phyloP scores from a whole-genome alignment of 2,888 invertebrate genomes.

The Euzophera pinguis region DNA sequence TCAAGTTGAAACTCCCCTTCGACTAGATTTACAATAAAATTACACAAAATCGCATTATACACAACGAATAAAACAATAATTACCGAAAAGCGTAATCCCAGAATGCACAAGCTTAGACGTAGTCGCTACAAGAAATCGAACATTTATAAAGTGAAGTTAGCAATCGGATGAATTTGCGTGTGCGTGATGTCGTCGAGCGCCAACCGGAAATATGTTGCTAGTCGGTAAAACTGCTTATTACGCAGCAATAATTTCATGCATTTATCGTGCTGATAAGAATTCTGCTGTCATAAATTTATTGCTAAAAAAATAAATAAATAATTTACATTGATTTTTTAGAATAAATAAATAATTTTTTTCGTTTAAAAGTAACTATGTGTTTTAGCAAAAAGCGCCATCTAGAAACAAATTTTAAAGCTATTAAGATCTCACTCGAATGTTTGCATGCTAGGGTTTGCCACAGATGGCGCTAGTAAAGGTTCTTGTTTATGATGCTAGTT shows the following conservation, averaged over 20 bases:
- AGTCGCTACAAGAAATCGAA: constrained; percentile 70
- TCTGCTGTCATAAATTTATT: too few species aligned
- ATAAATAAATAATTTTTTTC: too few species aligned
- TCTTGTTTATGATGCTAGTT: background rate
- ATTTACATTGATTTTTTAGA: too few species aligned
- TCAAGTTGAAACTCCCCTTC: constrained; percentile 38
- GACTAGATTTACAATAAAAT: constrained; percentile 32
- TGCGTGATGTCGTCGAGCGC: constrained; percentile 69
- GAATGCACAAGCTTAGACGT: constrained; percentile 74
- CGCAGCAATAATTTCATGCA: constrained; percentile 41
- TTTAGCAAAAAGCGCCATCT: background rate
- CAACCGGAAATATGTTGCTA: constrained; percentile 58
- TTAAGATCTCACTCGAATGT: background rate
- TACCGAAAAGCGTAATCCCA: constrained; percentile 73
- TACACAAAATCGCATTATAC: constrained; percentile 35
- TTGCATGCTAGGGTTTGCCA: background rate
- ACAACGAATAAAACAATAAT: constrained; percentile 59
- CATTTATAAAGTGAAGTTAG: constrained; percentile 74
- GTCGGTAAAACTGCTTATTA: constrained; percentile 63
- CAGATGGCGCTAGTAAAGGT: background rate
- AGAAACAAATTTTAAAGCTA: background rate
- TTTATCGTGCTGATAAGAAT: too few species aligned
- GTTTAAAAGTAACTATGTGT: too few species aligned
- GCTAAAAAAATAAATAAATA: too few species aligned
- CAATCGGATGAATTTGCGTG: constrained; percentile 53